Percentiles rank a stretch among this genome's conserved stretches.
phyloP scores from a whole-genome alignment of 1,140 invertebrate species.

The Drosophila jambulina region DNA sequence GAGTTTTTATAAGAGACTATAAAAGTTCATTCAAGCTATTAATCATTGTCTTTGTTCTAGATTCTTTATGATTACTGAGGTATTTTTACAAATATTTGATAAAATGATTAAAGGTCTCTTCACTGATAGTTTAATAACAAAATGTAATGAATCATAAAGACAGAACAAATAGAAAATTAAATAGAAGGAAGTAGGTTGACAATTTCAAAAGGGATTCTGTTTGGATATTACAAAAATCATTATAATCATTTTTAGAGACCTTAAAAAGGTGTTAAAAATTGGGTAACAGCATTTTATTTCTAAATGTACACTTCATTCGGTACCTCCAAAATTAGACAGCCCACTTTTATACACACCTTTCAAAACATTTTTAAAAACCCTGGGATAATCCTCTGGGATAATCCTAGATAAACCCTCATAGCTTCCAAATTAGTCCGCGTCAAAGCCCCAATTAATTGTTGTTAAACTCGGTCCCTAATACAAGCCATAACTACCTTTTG shows the following conservation, averaged over 20 bases:
- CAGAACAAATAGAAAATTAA: background rate
- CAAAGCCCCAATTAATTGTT: conserved; percentile 36
- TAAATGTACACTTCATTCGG: background rate
- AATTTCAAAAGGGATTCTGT: background rate
- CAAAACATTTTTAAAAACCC: background rate
- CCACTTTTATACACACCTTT: background rate
- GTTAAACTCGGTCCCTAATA: conserved; percentile 13
- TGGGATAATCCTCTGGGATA: background rate
- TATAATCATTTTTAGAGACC: too few relatives aligned
- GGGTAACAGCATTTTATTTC: too few relatives aligned
- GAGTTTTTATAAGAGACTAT: background rate
- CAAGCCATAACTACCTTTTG: conserved; percentile 20
- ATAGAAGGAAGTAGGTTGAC: background rate
- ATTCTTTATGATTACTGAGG: background rate
- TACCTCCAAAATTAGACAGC: too few relatives aligned
- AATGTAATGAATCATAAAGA: background rate
- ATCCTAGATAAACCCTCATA: background rate
- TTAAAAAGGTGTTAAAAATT: background rate
- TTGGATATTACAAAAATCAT: too few relatives aligned
- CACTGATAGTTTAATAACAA: background rate
- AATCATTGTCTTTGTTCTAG: background rate
- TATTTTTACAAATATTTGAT: background rate
- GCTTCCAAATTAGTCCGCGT: conserved; percentile 5
- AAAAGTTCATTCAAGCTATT: background rate
- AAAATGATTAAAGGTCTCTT: background rate